A percentile compares a stretch with the other conserved stretches of the same genome.
Evolutionary conservation across 2,797 vertebrate genomes (phyloP).

Genomic region (Antrozous pallidus): DNA sequence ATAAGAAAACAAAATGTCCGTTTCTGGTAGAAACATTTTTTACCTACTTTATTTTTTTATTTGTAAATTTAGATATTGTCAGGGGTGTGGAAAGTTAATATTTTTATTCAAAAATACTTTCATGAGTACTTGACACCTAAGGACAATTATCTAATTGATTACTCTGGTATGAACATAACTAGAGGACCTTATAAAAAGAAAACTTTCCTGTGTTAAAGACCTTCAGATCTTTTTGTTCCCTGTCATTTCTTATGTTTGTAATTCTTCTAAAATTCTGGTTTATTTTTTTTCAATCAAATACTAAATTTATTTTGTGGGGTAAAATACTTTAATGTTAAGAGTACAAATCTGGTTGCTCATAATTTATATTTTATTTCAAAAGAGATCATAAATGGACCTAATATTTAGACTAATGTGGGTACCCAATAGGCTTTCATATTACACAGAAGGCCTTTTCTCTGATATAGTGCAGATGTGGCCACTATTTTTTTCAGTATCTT

Average conservation of each 20-base stretch:
- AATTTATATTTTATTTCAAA: conserved; percentile 1
- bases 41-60: neutral
- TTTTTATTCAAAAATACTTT: neutral
- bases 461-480: neutral
- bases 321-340: neutral
- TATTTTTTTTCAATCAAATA: neutral
- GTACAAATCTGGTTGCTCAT: neutral
- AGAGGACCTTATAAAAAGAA: neutral
- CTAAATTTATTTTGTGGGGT: neutral
- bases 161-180: neutral
- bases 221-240: neutral
- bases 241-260: neutral
- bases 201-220: neutral
- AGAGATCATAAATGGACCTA: neutral
- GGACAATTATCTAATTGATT: neutral
- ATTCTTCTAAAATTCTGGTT: neutral
- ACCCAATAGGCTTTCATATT: neutral
- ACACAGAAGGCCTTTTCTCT: neutral
- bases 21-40: neutral
- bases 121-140: neutral
- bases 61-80: neutral
- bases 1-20: neutral
- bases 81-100: neutral
- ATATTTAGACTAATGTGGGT: neutral
- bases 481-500: conserved; percentile 16